Conservation (phyloP, 2,113 vertebrate genomes). For the Antigone vipio region DNA sequence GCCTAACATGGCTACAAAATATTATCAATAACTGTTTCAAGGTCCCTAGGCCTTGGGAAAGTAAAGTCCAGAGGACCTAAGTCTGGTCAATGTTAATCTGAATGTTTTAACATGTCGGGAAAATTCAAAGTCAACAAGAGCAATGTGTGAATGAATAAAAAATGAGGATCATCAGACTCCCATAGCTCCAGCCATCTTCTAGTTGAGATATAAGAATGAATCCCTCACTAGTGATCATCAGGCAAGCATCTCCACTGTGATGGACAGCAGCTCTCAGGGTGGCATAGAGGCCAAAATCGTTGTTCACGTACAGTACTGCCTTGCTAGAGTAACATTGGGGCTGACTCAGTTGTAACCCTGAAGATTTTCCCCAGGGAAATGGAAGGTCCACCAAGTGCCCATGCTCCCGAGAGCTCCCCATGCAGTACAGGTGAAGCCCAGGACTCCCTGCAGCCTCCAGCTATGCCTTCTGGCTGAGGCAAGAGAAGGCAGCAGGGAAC, state of each 20-base stretch:
- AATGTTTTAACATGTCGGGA: background rate
- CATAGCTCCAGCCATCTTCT: background rate
- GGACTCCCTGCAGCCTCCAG: background rate
- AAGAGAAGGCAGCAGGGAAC: background rate
- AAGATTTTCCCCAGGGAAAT: background rate
- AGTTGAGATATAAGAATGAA: background rate
- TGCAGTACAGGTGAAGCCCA: background rate
- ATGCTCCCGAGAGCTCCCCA: background rate
- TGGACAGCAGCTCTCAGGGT: background rate
- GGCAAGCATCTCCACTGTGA: background rate
- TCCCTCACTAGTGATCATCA: background rate
- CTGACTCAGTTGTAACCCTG: accelerated
- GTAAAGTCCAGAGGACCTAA: background rate
- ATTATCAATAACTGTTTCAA: background rate
- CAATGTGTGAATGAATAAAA: background rate
- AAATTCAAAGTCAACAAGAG: background rate
- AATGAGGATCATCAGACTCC: background rate
- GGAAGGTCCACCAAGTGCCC: background rate
- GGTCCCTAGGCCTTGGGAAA: background rate
- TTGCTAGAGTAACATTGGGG: background rate
- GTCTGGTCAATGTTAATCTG: background rate
- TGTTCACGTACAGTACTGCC: background rate
- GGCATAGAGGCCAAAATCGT: background rate
- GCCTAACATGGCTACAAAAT: background rate
- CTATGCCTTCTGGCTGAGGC: background rate